Evolutionary conservation across 2,888 invertebrate genomes (phyloP), one percentile per base, ranked within the genome.

Genomic region (Poecilus cupreus): DNA sequence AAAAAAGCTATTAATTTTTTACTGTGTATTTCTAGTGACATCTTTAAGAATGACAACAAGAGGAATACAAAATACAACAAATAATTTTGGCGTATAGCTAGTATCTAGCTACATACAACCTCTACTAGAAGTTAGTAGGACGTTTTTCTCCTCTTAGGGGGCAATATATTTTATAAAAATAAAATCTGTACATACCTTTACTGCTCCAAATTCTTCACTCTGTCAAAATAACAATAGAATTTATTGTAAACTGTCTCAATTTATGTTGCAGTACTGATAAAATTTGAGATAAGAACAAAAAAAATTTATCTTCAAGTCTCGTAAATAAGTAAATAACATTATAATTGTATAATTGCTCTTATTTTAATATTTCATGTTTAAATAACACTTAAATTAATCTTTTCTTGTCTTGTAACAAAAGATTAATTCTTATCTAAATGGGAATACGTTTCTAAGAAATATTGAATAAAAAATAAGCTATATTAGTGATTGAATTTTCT

Each of bases 281-380:
- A 60, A 13, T 6, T n/a, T 2, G 32, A 13, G 60, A 60, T 60
- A 60, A 60, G 60, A n/a, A 32, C n/a, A 60, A 8, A 46, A 46
- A 60, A 60, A 60, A 60, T 3, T 60, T 60, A 60, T 60, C 60
- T 60, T n/a, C 24, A 24, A n/a, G 60, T 22, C 60, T 18, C 11
- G 13, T 37, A 68, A 68, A 68, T 16, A 18, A 18, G 16, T 32
- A 32, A 68, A 68, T 37, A 68, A 32, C 16, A 68, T 32, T 22
- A 37, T 24, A 68, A 68, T 68, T 37, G 18, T 68, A 37, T 68
- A 37, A 37, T 32, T 68, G 37, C 64, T 37, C 16, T 37, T n/a
- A 16, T 68, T 26, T 37, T 68, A n/a, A n/a, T n/a, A n/a, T n/a
- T n/a, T 32, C 26, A 46, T 18, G 11, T 68, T 22, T 60, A 13